Conservation (phyloP, 2,113 vertebrate species). For the Heterotis niloticus region DNA sequence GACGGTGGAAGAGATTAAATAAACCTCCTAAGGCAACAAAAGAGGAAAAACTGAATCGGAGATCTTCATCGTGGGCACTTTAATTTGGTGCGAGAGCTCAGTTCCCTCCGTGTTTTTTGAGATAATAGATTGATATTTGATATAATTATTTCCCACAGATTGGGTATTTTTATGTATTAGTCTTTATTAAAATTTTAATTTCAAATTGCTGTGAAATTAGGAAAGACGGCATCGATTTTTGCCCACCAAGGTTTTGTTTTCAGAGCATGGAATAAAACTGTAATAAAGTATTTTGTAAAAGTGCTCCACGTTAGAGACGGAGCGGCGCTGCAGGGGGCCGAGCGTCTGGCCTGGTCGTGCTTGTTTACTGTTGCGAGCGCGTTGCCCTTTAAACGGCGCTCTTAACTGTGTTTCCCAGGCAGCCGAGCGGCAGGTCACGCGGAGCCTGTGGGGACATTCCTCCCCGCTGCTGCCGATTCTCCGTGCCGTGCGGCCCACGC, state of each 20-base stretch:
- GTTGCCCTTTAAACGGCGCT: background rate
- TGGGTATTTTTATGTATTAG: background rate
- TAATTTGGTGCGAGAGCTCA: no score
- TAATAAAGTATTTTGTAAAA: no score
- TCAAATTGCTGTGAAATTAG: background rate
- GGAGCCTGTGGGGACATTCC: conserved; percentile 12
- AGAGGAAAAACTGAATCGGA: background rate
- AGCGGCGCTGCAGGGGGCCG: background rate
- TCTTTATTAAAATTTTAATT: background rate
- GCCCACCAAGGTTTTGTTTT: no score
- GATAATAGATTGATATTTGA: background rate
- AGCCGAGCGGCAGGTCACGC: background rate
- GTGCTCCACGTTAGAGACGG: background rate
- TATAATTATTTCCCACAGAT: background rate
- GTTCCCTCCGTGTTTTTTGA: no score
- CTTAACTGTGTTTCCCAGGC: background rate
- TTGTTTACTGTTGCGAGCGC: background rate
- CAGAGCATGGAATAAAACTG: no score
- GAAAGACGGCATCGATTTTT: no score
- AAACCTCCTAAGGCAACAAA: background rate
- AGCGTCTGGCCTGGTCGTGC: background rate
- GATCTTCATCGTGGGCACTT: no score
- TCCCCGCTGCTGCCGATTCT: background rate
- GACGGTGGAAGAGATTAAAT: no score
- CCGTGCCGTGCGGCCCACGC: background rate